A percentile compares a stretch with the other conserved stretches of the same genome.
These are phyloP conservation scores for Chamaea fasciata DNA, from an alignment of 2,113 vertebrate species.

Conservation along the genomic window DNA sequence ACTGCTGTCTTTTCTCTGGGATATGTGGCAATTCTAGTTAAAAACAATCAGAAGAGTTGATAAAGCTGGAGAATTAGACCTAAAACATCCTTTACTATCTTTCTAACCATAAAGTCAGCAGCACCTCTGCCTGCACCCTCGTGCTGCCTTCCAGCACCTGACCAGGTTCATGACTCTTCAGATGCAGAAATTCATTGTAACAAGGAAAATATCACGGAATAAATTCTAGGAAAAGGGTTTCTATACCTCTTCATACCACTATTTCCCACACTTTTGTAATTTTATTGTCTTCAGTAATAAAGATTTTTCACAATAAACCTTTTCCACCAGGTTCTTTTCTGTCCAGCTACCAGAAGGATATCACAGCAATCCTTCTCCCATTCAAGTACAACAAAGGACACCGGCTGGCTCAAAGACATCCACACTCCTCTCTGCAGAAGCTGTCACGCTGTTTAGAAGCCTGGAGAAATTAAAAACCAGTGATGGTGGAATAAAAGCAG, in stretches of 20 bases:
- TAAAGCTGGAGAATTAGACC: neutral
- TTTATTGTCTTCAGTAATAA: too few relatives aligned
- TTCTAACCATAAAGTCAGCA: neutral
- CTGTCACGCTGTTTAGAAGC: rapidly evolving
- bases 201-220: too few relatives aligned
- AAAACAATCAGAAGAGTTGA: neutral
- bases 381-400: neutral
- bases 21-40: neutral
- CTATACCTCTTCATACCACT: too few relatives aligned
- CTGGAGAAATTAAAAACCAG: neutral
- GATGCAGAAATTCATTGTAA: too few relatives aligned
- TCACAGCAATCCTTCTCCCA: neutral
- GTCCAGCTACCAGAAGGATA: neutral
- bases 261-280: too few relatives aligned
- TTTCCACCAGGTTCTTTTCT: neutral
- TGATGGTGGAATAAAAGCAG: neutral
- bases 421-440: neutral
- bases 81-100: neutral
- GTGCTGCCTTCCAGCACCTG: neutral
- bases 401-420: neutral
- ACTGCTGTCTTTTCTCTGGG: neutral
- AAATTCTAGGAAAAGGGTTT: too few relatives aligned
- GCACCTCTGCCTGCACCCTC: neutral
- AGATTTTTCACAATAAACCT: too few relatives aligned
- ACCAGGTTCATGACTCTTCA: neutral